Evolutionary conservation across 1,140 invertebrate species (phyloP), one percentile per base, ranked within the genome.

Genomic region (Gonioctena quinquepunctata): DNA sequence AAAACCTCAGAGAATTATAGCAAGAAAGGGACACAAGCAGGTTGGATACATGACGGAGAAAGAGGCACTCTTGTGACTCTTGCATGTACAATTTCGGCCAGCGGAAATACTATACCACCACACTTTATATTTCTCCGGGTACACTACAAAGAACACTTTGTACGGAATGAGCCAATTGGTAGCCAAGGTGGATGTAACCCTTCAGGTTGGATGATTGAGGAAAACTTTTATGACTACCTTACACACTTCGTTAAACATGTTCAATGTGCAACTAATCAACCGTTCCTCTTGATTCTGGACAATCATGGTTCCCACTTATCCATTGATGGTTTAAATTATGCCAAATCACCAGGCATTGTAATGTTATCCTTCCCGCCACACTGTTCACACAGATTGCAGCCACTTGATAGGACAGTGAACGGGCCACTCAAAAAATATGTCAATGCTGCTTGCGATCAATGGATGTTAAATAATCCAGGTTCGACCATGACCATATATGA

Each of bases 281-380:
- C 81, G 70, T 70, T 77, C 7, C 64, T 85, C 5, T 52, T 86
- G 22, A 78, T 84, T 1, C 57, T 84, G 23, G 82, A 84, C 69
- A 83, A 83, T 66, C 83, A 85, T 63, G 74, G 73, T 25, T 81
- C 78, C 19, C 83, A 84, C 63, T 61, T 80, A 70, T 82, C 79
- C 48, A 72, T 84, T 11, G 77, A 81, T 65, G 62, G 74, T 4
- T 72, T 84, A 73, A 72, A 82, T 11, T 77, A 80, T 13, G 64
- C 75, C 5, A 75, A 75, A 66, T 59, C 70, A 26, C 80, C 83
- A 69, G 71, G 78, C 13, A 76, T 85, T 19, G 70, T 67, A 61
- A 74, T 83, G 66, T 70, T 87, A 4, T 82, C 84, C 49, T 78
- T 87, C 56, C 84, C 84, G 65, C 84, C 85, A 42, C 84, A 86